These are phyloP conservation scores for Tenthredo livida DNA, from an alignment of 2,888 invertebrate genomes.

Conservation along the genomic window DNA sequence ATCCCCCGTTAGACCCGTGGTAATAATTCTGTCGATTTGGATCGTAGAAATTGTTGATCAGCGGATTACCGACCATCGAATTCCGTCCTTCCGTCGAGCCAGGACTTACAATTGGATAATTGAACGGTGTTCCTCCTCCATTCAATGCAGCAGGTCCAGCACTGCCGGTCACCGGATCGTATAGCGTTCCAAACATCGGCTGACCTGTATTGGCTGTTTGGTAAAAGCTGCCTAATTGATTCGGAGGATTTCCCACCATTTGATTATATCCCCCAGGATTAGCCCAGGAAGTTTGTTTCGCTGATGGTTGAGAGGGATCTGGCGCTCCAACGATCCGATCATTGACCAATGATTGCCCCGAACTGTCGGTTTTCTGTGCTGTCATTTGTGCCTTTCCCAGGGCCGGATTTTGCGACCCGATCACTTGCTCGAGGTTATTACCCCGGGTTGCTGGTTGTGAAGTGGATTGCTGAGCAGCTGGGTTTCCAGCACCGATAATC, in stretches of 20 bases:
- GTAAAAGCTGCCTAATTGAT: neutral
- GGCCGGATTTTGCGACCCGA: neutral
- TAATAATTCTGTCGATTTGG: neutral
- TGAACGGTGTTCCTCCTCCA: neutral
- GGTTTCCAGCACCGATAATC: neutral
- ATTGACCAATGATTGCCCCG: neutral
- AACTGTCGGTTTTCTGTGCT: neutral
- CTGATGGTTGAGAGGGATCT: neutral
- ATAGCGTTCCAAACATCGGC: neutral
- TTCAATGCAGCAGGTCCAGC: neutral
- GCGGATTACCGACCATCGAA: constrained; percentile 26
- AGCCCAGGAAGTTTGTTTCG: neutral
- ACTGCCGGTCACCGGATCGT: constrained; percentile 6
- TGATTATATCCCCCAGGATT: neutral
- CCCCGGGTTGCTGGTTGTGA: neutral
- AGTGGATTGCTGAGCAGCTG: neutral
- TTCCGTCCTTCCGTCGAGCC: neutral
- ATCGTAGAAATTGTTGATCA: neutral
- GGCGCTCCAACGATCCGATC: constrained; percentile 22
- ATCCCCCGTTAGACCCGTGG: neutral
- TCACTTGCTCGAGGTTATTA: neutral
- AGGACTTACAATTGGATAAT: neutral
- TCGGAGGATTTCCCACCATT: neutral
- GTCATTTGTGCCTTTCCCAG: neutral
- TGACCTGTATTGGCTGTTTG: neutral